phyloP scores from a whole-genome alignment of 2,113 vertebrate species.

The Microcebus griseorufus region DNA sequence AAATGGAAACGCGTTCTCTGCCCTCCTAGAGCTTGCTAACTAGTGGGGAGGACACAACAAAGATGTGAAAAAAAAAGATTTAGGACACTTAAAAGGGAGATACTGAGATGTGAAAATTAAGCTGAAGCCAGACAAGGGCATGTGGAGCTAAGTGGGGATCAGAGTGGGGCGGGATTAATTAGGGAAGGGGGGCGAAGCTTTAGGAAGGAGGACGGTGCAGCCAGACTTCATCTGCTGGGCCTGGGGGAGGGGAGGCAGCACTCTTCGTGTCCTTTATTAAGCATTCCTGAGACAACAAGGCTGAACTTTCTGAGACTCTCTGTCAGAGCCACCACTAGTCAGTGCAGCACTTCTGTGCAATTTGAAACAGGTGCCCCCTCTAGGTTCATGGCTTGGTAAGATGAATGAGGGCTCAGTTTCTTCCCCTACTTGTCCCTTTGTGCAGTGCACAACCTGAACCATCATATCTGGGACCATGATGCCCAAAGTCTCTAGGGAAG shows the following conservation, averaged over 20 bases:
- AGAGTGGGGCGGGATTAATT: not conserved
- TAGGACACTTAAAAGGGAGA: constrained; percentile 18
- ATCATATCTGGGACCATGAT: not conserved
- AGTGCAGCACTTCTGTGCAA: not conserved
- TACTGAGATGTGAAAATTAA: constrained; percentile 33
- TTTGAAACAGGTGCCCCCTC: not conserved
- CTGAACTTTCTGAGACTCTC: not conserved
- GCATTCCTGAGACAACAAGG: not conserved
- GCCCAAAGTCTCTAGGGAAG: not conserved
- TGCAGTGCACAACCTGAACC: not conserved
- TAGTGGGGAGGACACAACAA: not conserved
- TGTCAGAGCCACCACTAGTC: not conserved
- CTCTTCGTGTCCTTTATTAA: not conserved
- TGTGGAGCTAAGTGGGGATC: not conserved
- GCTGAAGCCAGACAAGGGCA: not conserved
- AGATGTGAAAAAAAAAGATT: not conserved
- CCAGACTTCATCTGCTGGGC: not conserved
- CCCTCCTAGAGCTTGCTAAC: not conserved
- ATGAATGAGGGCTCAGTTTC: not conserved
- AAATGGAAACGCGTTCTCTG: not conserved
- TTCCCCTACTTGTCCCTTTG: not conserved
- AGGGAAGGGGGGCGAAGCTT: not conserved
- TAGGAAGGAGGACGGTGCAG: not conserved
- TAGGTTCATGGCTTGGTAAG: not conserved
- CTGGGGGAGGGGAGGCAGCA: not conserved